Conservation (phyloP, 2,113 vertebrate genomes). For the Saguinus midas region DNA sequence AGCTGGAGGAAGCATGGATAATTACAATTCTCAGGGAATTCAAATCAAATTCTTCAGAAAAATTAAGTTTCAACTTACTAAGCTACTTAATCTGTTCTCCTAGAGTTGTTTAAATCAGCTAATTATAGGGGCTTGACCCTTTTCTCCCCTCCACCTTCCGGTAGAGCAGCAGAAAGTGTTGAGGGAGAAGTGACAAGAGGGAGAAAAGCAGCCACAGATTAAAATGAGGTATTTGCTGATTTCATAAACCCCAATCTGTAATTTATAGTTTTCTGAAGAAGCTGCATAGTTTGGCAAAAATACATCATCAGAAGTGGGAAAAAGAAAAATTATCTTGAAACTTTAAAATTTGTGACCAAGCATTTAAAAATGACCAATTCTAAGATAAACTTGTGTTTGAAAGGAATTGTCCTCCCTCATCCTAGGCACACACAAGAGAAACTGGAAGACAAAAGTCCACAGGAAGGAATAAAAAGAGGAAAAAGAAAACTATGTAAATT, state of each 20-base stretch:
- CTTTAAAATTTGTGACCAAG: constrained; percentile 11
- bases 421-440: background rate
- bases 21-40: background rate
- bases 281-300: constrained; percentile 53
- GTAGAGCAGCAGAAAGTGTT: background rate
- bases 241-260: background rate
- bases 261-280: constrained; percentile 49
- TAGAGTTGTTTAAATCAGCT: background rate
- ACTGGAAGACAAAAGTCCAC: background rate
- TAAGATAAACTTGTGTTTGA: background rate
- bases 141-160: background rate
- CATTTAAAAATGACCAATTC: constrained; percentile 14
- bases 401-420: background rate
- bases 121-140: background rate
- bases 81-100: background rate
- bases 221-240: constrained; percentile 39
- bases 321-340: background rate
- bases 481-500: background rate
- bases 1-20: background rate
- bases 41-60: constrained; percentile 28
- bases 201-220: constrained; percentile 35
- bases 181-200: background rate
- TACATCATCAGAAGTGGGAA: background rate
- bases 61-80: background rate
- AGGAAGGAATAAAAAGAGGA: background rate